Base-by-base conservation (phyloP, 2,113 vertebrate genomes). In the Actenoides hombroni region DNA sequence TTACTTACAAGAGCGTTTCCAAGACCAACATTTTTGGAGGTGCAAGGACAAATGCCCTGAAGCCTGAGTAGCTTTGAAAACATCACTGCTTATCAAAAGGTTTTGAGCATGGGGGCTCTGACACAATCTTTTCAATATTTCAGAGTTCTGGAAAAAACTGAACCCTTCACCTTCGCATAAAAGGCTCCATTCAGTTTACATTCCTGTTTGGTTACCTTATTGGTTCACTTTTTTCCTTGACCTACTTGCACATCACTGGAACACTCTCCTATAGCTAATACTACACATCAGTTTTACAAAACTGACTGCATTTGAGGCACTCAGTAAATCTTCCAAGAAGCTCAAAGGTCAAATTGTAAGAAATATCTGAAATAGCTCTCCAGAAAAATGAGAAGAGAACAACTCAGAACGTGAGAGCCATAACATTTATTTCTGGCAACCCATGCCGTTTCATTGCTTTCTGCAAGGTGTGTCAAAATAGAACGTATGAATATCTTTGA, bases 241-340 rank as follows among this genome's bases (percentile, higher is more conserved):
- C 91, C 83, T 79, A 69, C 88, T 96, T 97, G 91, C 92, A 96
- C 90, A 90, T 95, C 94, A 59, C 83, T 96, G 92, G 84, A 95
- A 94, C 82, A 79, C 29, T 94, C 71, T 92, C 44, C 85, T 96
- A 67, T 94, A 94, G 89, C 48, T 94, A 67, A 84, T 70, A 61
- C 68, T 94, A 77, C 79, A 29, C 80, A 90, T 94, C 70, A 64
- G 71, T 76, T 86, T 95, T 94, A 94, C 37, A 97, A 94, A 95
- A 96, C 65, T 75, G 25, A 90, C 51, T 89, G 67, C 35, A 25
- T 85, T 84, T 84, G 76, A 94, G 88, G 86, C 86, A 86, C 63
- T 92, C 73, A 54, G 65, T 90, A 94, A 95, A 94, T 68, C 16
- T 92, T 96, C 94, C 69, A 86, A 94, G 84, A 28, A 91, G n/a